Evolutionary conservation across 2,113 vertebrate species (phyloP), one percentile per base, ranked within the genome.

Genomic region (Chloebia gouldiae): DNA sequence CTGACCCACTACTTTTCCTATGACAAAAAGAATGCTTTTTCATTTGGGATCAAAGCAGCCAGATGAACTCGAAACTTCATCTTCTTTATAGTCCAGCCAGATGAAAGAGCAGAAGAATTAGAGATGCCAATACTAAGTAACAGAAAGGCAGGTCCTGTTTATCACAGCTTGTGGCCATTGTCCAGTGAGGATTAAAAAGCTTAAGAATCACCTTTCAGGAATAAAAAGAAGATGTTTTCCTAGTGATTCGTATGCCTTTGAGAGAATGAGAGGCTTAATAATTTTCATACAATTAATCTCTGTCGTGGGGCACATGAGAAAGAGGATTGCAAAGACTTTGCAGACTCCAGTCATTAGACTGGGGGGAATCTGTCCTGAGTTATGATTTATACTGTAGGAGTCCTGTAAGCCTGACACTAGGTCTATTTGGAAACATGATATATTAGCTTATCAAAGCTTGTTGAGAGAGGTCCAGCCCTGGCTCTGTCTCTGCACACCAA

Each of bases 1-100:
- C 63, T 51, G 15, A 80, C 14, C 7, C 13, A 45, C 1, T 0
- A 0, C 16, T 8, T 68, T 23, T 71, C 37, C n/a, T 15, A 15
- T n/a, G 30, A 59, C 12, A 25, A 31, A 83, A 71, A 63, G 1
- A 16, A 15, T 4, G 0, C 1, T n/a, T 72, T 66, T 56, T 16
- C 33, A 47, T 13, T 19, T 72, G 53, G 27, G 13, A 80, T 47
- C 23, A 82, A 68, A 93, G 39, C 8, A 85, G 27, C 2, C 21
- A 57, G 22, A 27, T 71, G 7, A 30, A 30, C 18, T 45, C 19
- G 15, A 50, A 87, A 47, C 86, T 90, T n/a, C 6, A n/a, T n/a
- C 20, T 80, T 86, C 33, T 15, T 77, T 65, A 21, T 49, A 37
- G 15, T 61, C 15, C 39, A 50, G 28, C 15, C 49, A 78, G 31